Evolutionary conservation across 1,140 invertebrate species (phyloP).

Genomic region (Diorhabda sublineata): DNA sequence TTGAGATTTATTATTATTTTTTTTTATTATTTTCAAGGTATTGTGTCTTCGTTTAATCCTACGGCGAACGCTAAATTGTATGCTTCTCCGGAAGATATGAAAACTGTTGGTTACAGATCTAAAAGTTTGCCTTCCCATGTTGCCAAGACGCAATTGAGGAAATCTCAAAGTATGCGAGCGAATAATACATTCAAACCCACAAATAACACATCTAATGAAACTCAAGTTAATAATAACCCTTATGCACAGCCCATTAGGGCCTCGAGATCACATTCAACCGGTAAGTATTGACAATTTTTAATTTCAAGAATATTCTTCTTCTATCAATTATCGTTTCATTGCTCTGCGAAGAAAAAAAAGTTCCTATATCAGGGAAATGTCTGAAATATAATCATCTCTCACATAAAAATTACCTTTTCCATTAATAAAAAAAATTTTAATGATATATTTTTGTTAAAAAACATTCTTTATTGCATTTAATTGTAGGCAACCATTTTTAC

Average conservation of each 20-base stretch:
- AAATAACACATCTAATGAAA: neutral
- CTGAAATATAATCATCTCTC: too few relatives aligned
- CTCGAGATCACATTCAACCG: slow-evolving; percentile 46
- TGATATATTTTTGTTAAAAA: too few relatives aligned
- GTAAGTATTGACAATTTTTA: neutral
- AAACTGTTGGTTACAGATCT: slow-evolving; percentile 72
- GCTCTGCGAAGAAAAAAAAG: too few relatives aligned
- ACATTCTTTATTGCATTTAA: too few relatives aligned
- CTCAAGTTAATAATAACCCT: slow-evolving; percentile 49
- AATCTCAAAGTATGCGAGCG: slow-evolving; percentile 58
- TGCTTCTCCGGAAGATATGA: slow-evolving; percentile 80
- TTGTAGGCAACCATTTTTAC: too few relatives aligned
- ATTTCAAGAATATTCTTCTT: too few relatives aligned
- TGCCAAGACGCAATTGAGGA: slow-evolving; percentile 56
- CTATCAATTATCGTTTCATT: too few relatives aligned
- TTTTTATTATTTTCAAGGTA: slow-evolving; percentile 37
- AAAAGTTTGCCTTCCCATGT: slow-evolving; percentile 56
- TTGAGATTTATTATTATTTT: too few relatives aligned
- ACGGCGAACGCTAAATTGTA: slow-evolving; percentile 80
- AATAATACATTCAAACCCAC: neutral
- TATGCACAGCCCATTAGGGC: slow-evolving; percentile 64
- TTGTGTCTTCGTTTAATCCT: slow-evolving; percentile 82
- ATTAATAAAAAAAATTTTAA: too few relatives aligned
- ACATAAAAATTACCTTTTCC: too few relatives aligned
- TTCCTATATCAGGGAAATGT: too few relatives aligned